Percentiles rank a stretch among this genome's conserved stretches.
Conservation (phyloP, 2,113 vertebrate genomes). For the Sclerurus mexicanus region DNA sequence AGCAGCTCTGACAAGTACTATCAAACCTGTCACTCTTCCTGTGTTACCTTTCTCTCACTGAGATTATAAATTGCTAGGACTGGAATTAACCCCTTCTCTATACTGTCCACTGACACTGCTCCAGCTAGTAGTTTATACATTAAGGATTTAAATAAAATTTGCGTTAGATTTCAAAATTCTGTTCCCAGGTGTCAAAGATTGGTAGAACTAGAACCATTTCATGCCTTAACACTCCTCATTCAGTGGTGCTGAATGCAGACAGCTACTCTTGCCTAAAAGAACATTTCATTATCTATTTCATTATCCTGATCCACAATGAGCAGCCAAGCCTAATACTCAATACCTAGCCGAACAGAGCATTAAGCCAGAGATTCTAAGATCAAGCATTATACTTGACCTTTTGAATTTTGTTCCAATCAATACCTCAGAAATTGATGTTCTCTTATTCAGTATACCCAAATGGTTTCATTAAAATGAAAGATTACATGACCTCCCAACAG, state of each 20-base stretch:
- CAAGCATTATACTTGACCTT: background rate
- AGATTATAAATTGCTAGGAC: background rate
- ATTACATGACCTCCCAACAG: background rate
- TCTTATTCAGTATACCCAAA: background rate
- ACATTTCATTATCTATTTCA: background rate
- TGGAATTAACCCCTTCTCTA: background rate
- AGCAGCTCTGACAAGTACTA: background rate
- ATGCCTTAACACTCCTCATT: background rate
- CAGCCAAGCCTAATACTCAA: background rate
- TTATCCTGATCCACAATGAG: background rate
- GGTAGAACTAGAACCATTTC: background rate
- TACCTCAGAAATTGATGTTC: conserved; percentile 7
- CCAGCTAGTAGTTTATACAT: background rate
- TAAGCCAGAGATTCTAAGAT: background rate
- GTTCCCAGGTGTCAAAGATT: background rate
- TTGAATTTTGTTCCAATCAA: conserved; percentile 10
- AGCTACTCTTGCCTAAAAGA: background rate
- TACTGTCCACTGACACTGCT: background rate
- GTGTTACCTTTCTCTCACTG: background rate
- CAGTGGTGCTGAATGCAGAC: background rate
- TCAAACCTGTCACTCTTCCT: background rate
- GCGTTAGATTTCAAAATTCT: background rate
- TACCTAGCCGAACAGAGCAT: background rate
- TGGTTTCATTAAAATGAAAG: conserved; percentile 12
- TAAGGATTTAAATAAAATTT: background rate